Base-by-base conservation (phyloP, 2,113 vertebrate species). In the Colaptes auratus region DNA sequence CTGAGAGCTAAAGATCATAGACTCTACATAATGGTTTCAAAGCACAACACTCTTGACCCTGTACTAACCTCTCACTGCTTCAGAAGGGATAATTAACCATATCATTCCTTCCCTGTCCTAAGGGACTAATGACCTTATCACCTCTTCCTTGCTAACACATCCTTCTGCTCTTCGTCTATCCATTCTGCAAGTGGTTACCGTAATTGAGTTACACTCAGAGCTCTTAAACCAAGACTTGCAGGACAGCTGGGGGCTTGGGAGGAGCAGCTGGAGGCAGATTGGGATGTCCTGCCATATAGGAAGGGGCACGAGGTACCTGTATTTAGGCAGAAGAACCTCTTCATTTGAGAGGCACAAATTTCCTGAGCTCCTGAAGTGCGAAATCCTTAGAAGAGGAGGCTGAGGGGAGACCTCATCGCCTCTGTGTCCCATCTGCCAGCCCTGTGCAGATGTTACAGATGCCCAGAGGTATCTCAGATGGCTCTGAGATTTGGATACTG, bases 371-470 rank as follows among this genome's bases (percentile, higher is more conserved):
- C 30, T 31, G 46, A 82, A 73, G 31, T 6, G 31, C 35, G 17
- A 42, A 66, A 33, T 18, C 36, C 0, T 23, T 14, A n/a, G 58
- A 17, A 66, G 17, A 44, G 42, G 42, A 44, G 42, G 42, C 15
- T 44, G 42, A 44, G 15, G 42, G 42, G 42, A 44, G 42, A 44
- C 42, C n/a, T 78, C 56, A 1, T 2, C 0, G 0, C 10, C 24
- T 19, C 61, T 27, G 31, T 31, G 59, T 4, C 63, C 1, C 46
- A 63, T 25, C 82, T 71, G 46, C 20, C 75, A 67, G 69, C 6
- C 23, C 35, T 3, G 5, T 31, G 36, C 55, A 78, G 85, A 85
- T 35, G 50, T 82, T 76, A 10, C 48, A 67, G 58, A 24, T 25
- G 35, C 61, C 44, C 86, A 39, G 76, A 69, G 25, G 15, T 46